Evolutionary conservation across 2,797 vertebrate genomes (phyloP), one percentile per base, ranked within the genome.

Genomic region (Rhadinocentrus ornatus): DNA sequence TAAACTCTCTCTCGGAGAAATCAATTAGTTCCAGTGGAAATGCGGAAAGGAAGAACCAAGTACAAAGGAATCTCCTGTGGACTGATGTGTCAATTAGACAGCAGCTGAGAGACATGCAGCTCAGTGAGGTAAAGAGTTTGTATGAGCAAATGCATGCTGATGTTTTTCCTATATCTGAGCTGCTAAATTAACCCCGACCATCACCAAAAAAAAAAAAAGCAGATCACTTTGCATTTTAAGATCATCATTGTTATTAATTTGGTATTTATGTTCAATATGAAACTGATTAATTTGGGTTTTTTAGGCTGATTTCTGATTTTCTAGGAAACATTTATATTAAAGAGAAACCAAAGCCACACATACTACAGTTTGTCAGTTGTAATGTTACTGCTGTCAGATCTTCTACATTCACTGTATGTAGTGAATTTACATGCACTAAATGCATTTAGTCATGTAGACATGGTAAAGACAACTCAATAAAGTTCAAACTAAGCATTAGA

Each of bases 1-100:
- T 59, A 22, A 24, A n/a, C 50, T 18, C 60, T 8, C 61, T 69
- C 71, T 71, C 54, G 46, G 52, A 76, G 60, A 72, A 88, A 90
- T 93, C 86, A 75, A 85, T 86, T 87, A 70, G 80, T 84, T 88
- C 82, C 75, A 76, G 41, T 60, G 48, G 44, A 63, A 71, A 29
- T 58, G 61, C 39, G 73, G 80, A 88, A 59, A 89, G 82, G 76
- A 80, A 26, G 78, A 76, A 67, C 64, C 10, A 62, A 71, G 73
- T 55, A 85, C 81, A 86, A 81, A 60, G 62, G 69, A 35, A 64
- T 75, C 75, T 6, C 0, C 73, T 81, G 76, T 77, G 55, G 15
- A 67, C 58, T 70, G 85, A 90, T 71, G 62, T 74, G 32, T 86
- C 73, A 80, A 84, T 87, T 85, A 83, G 65, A 84, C 62, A 64